Evolutionary conservation across 2,888 invertebrate species (phyloP), one percentile per base, ranked within the genome.

Genomic region (Oxycera nigricornis): DNA sequence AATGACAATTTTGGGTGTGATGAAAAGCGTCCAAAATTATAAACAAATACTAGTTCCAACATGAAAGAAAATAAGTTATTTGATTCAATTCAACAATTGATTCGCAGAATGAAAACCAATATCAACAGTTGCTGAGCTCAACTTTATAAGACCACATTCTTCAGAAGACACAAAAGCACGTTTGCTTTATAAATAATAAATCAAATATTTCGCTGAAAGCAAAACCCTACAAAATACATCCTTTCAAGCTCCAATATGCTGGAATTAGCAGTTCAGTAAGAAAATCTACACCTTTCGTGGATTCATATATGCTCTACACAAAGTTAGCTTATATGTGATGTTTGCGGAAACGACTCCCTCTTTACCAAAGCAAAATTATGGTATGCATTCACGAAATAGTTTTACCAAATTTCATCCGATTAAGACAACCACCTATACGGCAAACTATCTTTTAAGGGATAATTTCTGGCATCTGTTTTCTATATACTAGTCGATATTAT

Each of bases 391-490:
- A 68, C 55, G 31, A 22, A 70, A 70, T 70, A 70, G 70, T 70
- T 70, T 70, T 14, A 28, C 70, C 31, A 70, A 70, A 70, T 70
- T 70, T 55, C 70, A 70, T 70, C 31, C 70, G 70, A 70, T 70
- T 70, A 55, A 70, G 70, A 70, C 55, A 70, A 55, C 70, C n/a
- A n/a, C n/a, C n/a, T n/a, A 31, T 31, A 70, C 52, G 70, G 55
- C 22, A 57, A 75, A 75, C 73, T 73, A 73, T 75, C 68, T 68
- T 52, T 28, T 31, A 11, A 50, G 39, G 57, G 65, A 68, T 73
- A 68, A 75, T 75, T 73, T 39, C 75, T 20, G 73, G 75, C 75
- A 75, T 73, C 68, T 75, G 75, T 75, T 73, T 75, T 72, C 72
- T 59, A 67, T 73, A 68, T 68, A 65, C 65, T 39, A 41, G 20